Evolutionary conservation across 2,888 invertebrate genomes (phyloP), one percentile per base, ranked within the genome.

Genomic region (Chalcis sispes): DNA sequence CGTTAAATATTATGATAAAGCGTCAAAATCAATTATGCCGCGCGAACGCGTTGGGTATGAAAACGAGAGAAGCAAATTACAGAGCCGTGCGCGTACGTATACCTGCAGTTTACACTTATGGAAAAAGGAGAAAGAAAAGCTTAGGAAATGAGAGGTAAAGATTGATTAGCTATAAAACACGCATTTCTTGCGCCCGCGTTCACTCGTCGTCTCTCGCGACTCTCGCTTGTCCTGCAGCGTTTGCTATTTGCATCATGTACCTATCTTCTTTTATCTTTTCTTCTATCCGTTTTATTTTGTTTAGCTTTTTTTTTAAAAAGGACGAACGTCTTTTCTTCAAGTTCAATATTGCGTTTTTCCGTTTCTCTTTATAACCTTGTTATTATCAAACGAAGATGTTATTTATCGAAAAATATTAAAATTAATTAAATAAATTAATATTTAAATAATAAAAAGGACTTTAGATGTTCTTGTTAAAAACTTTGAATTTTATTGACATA

Each of bases 111-210:
- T 36, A 27, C 23, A 8, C 20, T n/a, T 18, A 20, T 2, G 46
- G 2, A 46, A 10, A 52, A 20, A 20, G 23, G 25, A 23, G n/a
- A 23, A 52, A 46, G n/a, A 8, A n/a, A 46, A 32, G 0, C 29
- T 15, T 5, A 2, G 36, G 20, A 15, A 2, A 54, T 62, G 54
- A 54, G 62, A 71, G 54, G 62, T 54, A 62, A 62, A 71, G 71
- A 71, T 71, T 62, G 62, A 71, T 71, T 71, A 62, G 62, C 71
- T 62, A 62, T 71, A 62, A 71, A 62, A 71, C 61, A 54, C 52
- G 40, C 42, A 62, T 71, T n/a, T n/a, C 66, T 36, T 29, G 52
- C 36, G 36, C 25, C 1, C 18, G 2, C 29, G 2, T 18, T 61
- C 62, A 46, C 27, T 3, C 25, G 10, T 23, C 59, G 58, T 46